Evolutionary conservation across 2,888 invertebrate species (phyloP).

Genomic region (Gandaritis pyraliata): DNA sequence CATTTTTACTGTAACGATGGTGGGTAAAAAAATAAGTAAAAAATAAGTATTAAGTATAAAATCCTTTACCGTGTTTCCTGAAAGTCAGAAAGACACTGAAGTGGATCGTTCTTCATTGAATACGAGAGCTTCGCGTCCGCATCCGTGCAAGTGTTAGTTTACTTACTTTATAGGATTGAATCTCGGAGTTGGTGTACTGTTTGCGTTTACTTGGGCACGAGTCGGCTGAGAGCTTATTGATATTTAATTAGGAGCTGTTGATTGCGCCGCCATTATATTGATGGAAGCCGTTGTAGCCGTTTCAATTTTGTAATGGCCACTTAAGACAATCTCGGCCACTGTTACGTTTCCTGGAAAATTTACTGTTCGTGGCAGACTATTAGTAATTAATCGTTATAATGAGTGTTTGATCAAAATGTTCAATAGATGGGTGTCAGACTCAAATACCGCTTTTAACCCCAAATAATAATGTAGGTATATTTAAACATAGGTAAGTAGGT

Average conservation of each 20-base stretch:
- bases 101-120: no score
- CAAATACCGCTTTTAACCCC: no score
- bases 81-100: no score
- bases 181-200: not conserved
- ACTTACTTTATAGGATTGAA: no score
- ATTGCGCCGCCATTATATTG: slow-evolving; percentile 30
- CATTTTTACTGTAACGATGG: no score
- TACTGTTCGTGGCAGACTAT: slow-evolving; percentile 7
- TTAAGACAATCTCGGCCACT: slow-evolving; percentile 10
- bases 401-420: not conserved
- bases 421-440: not conserved
- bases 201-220: not conserved
- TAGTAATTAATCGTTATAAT: not conserved
- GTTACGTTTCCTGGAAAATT: slow-evolving; percentile 5
- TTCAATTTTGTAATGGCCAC: slow-evolving; percentile 13
- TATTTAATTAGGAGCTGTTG: slow-evolving; percentile 34
- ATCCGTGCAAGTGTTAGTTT: no score
- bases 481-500: no score
- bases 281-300: slow-evolving; percentile 23
- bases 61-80: no score
- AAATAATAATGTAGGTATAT: no score
- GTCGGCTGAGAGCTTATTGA: slow-evolving; percentile 27
- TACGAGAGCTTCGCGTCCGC: no score
- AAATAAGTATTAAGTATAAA: no score
- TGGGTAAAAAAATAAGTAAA: no score